These are phyloP conservation scores for Pachyrhynchus sulphureomaculatus DNA, from an alignment of 1,140 invertebrate genomes.

Conservation along the genomic window DNA sequence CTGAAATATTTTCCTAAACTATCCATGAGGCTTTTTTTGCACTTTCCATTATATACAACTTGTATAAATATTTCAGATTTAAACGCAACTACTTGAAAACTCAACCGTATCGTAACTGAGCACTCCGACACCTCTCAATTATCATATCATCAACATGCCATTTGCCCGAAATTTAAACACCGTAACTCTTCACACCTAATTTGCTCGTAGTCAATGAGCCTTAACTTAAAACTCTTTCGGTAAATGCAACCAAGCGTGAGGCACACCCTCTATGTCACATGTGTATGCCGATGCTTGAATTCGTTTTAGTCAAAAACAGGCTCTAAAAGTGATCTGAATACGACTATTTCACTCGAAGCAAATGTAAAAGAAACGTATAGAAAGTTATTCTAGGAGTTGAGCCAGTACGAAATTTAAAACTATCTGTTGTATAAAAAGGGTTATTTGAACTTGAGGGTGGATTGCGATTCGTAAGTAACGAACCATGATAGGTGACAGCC, in stretches of 20 bases:
- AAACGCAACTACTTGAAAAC: too few species aligned
- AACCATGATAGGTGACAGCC: not conserved
- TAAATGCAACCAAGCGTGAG: not conserved
- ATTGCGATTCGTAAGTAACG: not conserved
- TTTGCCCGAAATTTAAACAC: conserved; percentile 12
- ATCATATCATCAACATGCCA: conserved; percentile 5
- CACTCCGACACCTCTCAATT: conserved; percentile 12
- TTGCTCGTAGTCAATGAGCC: conserved; percentile 10
- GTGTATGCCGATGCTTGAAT: not conserved
- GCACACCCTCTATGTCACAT: conserved; percentile 10
- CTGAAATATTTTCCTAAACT: too few species aligned
- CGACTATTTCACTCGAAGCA: not conserved
- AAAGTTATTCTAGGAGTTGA: not conserved
- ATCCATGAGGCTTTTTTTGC: too few species aligned
- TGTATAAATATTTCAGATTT: too few species aligned
- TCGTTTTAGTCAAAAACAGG: too few species aligned
- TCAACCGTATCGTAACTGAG: not conserved
- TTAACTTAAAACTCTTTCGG: conserved; percentile 2
- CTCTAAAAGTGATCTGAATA: not conserved
- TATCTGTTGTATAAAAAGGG: not conserved
- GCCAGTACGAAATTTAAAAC: not conserved
- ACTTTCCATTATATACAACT: too few species aligned
- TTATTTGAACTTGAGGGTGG: not conserved
- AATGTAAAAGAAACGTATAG: not conserved
- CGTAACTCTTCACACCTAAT: conserved; percentile 11